Evolutionary conservation across 2,797 vertebrate species (phyloP).

Genomic region (Periophthalmus magnuspinnatus): DNA sequence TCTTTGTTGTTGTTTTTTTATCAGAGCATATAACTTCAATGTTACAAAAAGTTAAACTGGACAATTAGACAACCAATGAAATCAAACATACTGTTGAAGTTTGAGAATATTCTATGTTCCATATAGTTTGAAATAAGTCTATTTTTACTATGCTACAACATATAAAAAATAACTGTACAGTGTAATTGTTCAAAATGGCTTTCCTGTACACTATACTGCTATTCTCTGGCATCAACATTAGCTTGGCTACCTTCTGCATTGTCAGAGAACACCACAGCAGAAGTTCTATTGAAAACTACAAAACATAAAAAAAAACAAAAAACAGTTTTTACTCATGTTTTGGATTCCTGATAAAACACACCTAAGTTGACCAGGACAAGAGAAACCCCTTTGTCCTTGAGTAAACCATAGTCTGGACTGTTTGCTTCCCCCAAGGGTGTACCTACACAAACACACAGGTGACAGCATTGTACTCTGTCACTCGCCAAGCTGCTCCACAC

Average conservation of each 20-base stretch:
- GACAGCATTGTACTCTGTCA: slow-evolving; percentile 67
- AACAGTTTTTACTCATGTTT: not conserved
- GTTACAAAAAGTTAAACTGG: not conserved
- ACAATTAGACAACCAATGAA: too few relatives aligned
- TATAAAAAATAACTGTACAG: too few relatives aligned
- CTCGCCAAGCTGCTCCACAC: slow-evolving; percentile 64
- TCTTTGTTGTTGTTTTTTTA: not conserved
- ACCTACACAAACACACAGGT: slow-evolving; percentile 36
- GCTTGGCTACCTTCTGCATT: too few relatives aligned
- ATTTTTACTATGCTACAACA: not conserved
- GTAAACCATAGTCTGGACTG: slow-evolving; percentile 38
- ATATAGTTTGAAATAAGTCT: not conserved
- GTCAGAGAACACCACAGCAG: too few relatives aligned
- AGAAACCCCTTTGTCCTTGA: slow-evolving; percentile 61
- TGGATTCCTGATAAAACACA: slow-evolving; percentile 9
- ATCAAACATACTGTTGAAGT: not conserved
- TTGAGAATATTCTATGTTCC: not conserved
- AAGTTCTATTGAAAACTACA: too few relatives aligned
- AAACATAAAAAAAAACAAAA: too few relatives aligned
- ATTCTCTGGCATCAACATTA: too few relatives aligned
- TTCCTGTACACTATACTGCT: too few relatives aligned
- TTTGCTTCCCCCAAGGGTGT: slow-evolving; percentile 52
- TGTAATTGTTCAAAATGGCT: too few relatives aligned
- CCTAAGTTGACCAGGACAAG: slow-evolving; percentile 7
- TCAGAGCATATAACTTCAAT: not conserved